Base-by-base conservation (phyloP, 2,888 invertebrate species). In the Fabriciana adippe region DNA sequence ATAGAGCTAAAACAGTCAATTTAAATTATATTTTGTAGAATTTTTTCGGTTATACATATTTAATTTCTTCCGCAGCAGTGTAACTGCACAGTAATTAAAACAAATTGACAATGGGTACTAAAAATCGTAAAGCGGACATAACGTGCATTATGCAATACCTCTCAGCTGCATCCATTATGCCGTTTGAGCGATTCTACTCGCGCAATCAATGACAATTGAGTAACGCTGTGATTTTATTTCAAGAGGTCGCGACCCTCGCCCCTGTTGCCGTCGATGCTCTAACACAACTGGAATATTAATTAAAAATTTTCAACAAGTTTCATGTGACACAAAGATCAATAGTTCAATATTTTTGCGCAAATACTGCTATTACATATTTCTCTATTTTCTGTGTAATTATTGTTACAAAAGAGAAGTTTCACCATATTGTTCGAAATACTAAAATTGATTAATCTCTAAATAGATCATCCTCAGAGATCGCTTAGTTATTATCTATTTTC, bases 131-230 rank as follows among this genome's bases (percentile, higher is more conserved):
- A 55, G 59, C 56, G 41, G 41, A 60, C 18, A 41, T 64, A 68
- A 64, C 55, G 45, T 50, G 15, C 45, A 55, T 68, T 60, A 64
- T 64, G 68, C 60, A 68, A 68, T 61, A 48, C 41, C 54, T 50
- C 15, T 62, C 69, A 56, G 64, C 54, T 61, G 61, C 64, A 65
- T 63, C 65, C 50, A 62, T 60, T 63, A 51, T 31, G 11, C 35
- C 64, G 59, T 51, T 55, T 48, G 64, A 60, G 60, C 15, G 55
- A 35, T 55, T 61, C 60, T 54, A 21, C 55, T 59, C 60, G 59
- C 67, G 71, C 79, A 81, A 80, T 80, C 76, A 65, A 69, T 73
- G 71, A 68, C 75, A 81, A 79, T 80, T 79, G 74, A 81, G 78
- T 80, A 69, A 72, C 55, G 62, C 55, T 55, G 57, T 21, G 47